These are phyloP conservation scores for Ptychadena robeensis DNA, from an alignment of 2,797 vertebrate species.

Conservation along the genomic window DNA sequence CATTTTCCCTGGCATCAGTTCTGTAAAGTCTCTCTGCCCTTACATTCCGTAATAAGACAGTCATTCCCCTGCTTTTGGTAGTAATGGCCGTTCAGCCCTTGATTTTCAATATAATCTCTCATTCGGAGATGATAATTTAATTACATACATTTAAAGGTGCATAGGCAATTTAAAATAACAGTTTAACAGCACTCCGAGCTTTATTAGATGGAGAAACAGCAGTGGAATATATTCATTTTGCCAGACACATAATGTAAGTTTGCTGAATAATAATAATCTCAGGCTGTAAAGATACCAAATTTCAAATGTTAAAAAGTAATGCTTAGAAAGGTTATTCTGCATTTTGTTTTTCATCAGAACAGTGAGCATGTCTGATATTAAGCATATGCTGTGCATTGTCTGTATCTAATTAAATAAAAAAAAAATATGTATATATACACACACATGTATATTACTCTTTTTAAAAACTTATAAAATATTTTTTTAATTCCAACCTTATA, in stretches of 20 bases:
- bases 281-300: conserved; percentile 51
- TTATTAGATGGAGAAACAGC: conserved; percentile 61
- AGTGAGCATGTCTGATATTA: conserved; percentile 24
- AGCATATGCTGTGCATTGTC: conserved; percentile 16
- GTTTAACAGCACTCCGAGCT: conserved; percentile 58
- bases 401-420: conserved; percentile 7
- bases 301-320: conserved; percentile 44
- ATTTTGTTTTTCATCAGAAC: conserved; percentile 24
- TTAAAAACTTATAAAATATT: neutral
- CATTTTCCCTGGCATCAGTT: conserved; percentile 48
- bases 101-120: conserved; percentile 61
- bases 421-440: neutral
- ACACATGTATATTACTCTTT: neutral
- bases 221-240: conserved; percentile 57
- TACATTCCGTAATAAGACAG: conserved; percentile 54
- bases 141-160: conserved; percentile 62
- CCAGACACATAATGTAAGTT: conserved; percentile 40
- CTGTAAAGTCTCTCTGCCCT: conserved; percentile 52
- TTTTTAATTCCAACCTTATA: too few species aligned
- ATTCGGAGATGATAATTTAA: conserved; percentile 62
- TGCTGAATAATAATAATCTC: conserved; percentile 58
- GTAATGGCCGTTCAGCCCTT: conserved; percentile 59
- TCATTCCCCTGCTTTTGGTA: conserved; percentile 53
- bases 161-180: conserved; percentile 63
- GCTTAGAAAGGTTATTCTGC: conserved; percentile 43